These are phyloP conservation scores for Rhombomys opimus DNA, from an alignment of 2,113 vertebrate species.

Conservation along the genomic window DNA sequence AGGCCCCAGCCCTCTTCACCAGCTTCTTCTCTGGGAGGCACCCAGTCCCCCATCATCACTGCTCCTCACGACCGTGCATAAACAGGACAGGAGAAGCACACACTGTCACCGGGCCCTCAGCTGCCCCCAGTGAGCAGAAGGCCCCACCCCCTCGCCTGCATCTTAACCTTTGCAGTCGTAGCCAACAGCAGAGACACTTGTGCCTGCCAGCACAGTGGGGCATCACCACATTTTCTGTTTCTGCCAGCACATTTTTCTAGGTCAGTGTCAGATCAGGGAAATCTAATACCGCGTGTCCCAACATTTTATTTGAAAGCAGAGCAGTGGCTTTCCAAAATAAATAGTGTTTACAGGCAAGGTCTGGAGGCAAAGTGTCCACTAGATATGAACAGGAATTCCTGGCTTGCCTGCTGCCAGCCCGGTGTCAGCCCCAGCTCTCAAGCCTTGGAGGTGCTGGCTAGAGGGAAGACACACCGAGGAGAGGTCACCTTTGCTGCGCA, in stretches of 20 bases:
- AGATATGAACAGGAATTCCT: neutral
- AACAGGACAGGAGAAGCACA: neutral
- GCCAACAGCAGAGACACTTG: slow-evolving; percentile 75
- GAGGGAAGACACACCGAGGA: neutral
- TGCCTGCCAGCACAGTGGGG: slow-evolving; percentile 61
- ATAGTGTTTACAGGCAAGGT: slow-evolving; percentile 78
- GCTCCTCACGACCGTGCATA: neutral
- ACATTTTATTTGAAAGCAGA: slow-evolving; percentile 81
- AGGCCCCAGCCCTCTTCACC: neutral
- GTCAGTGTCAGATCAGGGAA: slow-evolving; percentile 81
- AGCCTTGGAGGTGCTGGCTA: neutral
- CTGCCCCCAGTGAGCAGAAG: neutral
- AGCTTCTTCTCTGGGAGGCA: neutral
- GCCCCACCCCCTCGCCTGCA: neutral
- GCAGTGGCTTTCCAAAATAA: slow-evolving; percentile 83
- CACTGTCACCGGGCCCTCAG: neutral
- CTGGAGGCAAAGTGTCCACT: slow-evolving; percentile 70
- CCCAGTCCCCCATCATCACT: neutral
- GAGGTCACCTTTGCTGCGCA: neutral
- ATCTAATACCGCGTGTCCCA: slow-evolving; percentile 74
- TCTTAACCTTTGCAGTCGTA: slow-evolving; percentile 76
- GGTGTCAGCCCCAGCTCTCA: neutral
- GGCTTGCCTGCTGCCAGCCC: neutral
- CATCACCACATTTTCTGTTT: slow-evolving; percentile 75
- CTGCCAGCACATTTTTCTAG: slow-evolving; percentile 83